Base-by-base conservation (phyloP, 2,113 vertebrate genomes). In the Nycticebus coucang region DNA sequence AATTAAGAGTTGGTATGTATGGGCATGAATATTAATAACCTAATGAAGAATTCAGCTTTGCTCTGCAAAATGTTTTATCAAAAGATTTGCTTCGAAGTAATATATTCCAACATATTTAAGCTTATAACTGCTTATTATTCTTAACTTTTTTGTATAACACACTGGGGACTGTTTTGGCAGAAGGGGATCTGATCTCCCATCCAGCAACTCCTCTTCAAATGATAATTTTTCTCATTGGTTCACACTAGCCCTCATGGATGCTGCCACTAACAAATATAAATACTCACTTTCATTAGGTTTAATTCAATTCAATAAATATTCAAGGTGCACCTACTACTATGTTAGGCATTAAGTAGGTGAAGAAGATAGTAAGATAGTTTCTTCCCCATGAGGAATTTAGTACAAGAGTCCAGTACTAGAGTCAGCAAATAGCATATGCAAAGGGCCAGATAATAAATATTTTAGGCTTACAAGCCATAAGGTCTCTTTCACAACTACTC, bases 11-110 rank as follows among this genome's bases (percentile, higher is more conserved):
- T 96, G 26, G 24, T 50, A 85, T 78, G 15, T 75, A 78, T 86
- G 41, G 30, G 22, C n/a, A 94, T 22, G 33, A 82, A 92, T 95
- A 91, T 77, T 95, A 93, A 85, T 86, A 91, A 85, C 87, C 17
- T 92, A 68, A 89, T 87, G 41, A 59, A 64, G n/a, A 95, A 87
- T 89, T 87, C 9, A n/a, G n/a, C 83, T 93, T 96, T 91, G 17
- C n/a, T 89, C 13, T 55, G 57, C n/a, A 91, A 94, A 88, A 69
- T 74, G 1, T 88, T 97, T 94, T 66, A 84, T 79, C 55, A 90
- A 85, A 93, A 91, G 4, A 62, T 87, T 72, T 95, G 45, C 55
- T 94, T 94, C 68, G 81, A 85, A 87, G 28, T 93, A 50, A 72
- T 45, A 88, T 92, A 21, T 66, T 75, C 26, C 18, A 87, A 88